Percentiles rank a stretch among this genome's conserved stretches.
Evolutionary conservation across 2,888 invertebrate species (phyloP).

Genomic region (Linhomoeus sp.): DNA sequence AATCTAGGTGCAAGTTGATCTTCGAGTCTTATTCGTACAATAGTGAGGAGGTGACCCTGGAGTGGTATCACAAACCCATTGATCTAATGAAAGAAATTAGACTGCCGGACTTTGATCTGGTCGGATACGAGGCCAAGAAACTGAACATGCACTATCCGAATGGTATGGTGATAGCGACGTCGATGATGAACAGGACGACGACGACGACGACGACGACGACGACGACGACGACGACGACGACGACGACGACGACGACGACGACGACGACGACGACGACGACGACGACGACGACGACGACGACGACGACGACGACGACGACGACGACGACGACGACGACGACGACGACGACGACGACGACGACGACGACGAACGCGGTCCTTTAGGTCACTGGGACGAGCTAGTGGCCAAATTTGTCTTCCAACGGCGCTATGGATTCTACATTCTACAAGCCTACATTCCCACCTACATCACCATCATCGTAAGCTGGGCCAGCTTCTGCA

Average conservation of each 20-base stretch:
- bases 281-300: too few relatives aligned
- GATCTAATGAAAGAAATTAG: slow-evolving; percentile 24
- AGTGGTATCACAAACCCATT: slow-evolving; percentile 26
- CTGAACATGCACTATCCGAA: slow-evolving; percentile 18
- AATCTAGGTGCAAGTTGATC: slow-evolving; percentile 1
- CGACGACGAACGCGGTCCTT: too few relatives aligned
- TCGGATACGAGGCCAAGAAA: slow-evolving; percentile 10
- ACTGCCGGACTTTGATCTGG: slow-evolving; percentile 26
- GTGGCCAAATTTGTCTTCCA: slow-evolving; percentile 24
- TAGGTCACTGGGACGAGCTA: slow-evolving; percentile 7
- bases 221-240: too few relatives aligned
- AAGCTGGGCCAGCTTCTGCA: slow-evolving; percentile 25
- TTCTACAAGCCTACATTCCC: too few relatives aligned
- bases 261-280: too few relatives aligned
- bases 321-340: too few relatives aligned
- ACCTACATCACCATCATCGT: slow-evolving; percentile 16
- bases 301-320: too few relatives aligned
- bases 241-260: too few relatives aligned
- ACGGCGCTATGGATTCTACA: slow-evolving; percentile 16
- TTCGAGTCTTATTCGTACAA: slow-evolving; percentile 26
- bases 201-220: too few relatives aligned
- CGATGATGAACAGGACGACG: too few relatives aligned
- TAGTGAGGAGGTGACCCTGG: slow-evolving; percentile 20
- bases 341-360: too few relatives aligned
- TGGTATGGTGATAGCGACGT: too few relatives aligned